Base-by-base conservation (phyloP, 1,140 invertebrate genomes). In the Hermetia illucens region DNA sequence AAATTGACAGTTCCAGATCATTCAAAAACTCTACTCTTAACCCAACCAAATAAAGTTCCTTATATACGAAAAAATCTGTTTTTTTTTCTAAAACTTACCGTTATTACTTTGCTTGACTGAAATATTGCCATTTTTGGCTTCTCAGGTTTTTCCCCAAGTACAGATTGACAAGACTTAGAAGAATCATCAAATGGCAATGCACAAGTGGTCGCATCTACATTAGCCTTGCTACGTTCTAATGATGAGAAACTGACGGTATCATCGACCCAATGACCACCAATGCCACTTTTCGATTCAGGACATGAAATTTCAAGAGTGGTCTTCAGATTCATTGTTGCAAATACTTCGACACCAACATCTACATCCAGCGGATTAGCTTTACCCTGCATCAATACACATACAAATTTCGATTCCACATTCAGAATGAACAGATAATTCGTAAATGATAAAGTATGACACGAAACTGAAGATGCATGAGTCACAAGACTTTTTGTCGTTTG, bases 241-340 rank as follows among this genome's bases (percentile, higher is more conserved):
- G 36, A 16, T 32, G 38, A 22, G 39, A 46, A 46, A 33, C 33
- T 34, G 16, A 46, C 36, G 10, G 37, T 31, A 21, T 46, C 45
- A 39, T 46, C 45, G 15, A 46, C 45, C 33, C 39, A 46, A 35
- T n/a, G n/a, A n/a, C n/a, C n/a, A n/a, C n/a, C n/a, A n/a, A n/a
- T n/a, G n/a, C n/a, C n/a, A n/a, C 21, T 18, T 16, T 42, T 38
- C 10, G 44, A 24, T 17, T 27, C 21, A 29, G 38, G 27, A 13
- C 34, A 35, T 13, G 38, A 34, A 40, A 38, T 32, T 53, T 54
- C 22, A 51, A 29, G 16, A 29, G 16, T 29, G 12, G 27, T 29
- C 16, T 29, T 29, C 16, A 29, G 27, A 29, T 29, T 38, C 16
- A 27, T 38, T 19, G 30, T 27, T 16, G 21, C 8, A 4, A 10